Evolutionary conservation across 2,113 vertebrate genomes (phyloP), one percentile per base, ranked within the genome.

Genomic region (Bostrychus sinensis): DNA sequence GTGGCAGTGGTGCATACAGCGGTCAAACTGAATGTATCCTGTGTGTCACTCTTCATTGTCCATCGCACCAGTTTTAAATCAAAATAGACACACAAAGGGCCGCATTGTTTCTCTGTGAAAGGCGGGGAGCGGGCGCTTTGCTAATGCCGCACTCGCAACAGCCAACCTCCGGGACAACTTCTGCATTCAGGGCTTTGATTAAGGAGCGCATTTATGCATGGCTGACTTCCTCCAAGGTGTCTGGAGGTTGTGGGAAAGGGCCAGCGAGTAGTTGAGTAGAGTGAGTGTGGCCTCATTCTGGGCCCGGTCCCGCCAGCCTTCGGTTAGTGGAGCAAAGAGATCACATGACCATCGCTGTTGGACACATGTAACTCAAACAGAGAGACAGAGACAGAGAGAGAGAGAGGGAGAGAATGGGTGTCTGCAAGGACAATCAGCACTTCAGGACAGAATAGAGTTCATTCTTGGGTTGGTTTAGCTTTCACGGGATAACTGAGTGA

Each of bases 201-300:
- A 94, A 93, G 78, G 89, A 93, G 91, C 90, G 66, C 81, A 85
- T 91, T 95, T 94, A 93, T 91, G 89, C 91, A 94, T 89, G 93
- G 94, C 84, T 93, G 91, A 92, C 93, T 95, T 95, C 93, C 93
- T 93, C 89, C 70, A 86, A 92, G 82, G 88, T 91, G 86, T 80
- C 89, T 66, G 75, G 83, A 69, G 93, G 93, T 91, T 94, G 93
- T 95, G 94, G 94, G 93, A 95, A 95, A 92, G 80, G 86, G 80
- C 87, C 81, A 48, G 42, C 28, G 22, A 48, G 45, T 13, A 23
- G 45, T 14, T 12, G 11, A 23, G 45, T 11, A 25, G 63, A 78
- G 73, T 59, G 70, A 86, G 86, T 78, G 77, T 81, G 86, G 86
- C 88, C 84, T 87, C 75, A 63, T 59, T 71, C 66, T 41, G 26